These are phyloP conservation scores for Eubucco bourcierii DNA, from an alignment of 2,113 vertebrate genomes.

Conservation along the genomic window DNA sequence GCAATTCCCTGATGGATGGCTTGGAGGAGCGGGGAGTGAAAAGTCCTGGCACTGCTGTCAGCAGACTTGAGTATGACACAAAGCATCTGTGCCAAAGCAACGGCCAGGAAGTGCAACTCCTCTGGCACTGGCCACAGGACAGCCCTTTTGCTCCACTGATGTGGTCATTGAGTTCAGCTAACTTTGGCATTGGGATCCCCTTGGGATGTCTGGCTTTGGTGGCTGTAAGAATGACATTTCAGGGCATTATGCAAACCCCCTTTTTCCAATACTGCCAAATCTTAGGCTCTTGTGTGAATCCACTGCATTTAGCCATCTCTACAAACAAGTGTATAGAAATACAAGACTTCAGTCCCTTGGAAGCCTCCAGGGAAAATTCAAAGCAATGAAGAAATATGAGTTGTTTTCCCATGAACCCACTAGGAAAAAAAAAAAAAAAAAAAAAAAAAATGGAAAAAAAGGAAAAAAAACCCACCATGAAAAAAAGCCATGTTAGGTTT, in stretches of 20 bases:
- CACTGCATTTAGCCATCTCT: neutral
- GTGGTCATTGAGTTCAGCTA: neutral
- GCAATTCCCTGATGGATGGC: neutral
- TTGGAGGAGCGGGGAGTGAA: neutral
- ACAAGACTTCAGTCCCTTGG: neutral
- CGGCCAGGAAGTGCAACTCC: neutral
- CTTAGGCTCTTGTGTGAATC: constrained; percentile 14
- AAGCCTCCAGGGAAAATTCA: constrained; percentile 57
- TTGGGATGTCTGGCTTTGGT: neutral
- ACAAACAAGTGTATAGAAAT: constrained; percentile 45
- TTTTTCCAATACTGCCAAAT: neutral
- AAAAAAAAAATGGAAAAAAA: neutral
- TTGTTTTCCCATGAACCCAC: constrained; percentile 17
- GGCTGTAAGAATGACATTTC: neutral
- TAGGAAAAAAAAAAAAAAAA: neutral
- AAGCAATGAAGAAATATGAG: constrained; percentile 57
- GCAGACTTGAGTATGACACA: neutral
- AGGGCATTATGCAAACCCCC: neutral
- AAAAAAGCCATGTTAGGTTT: constrained; percentile 21
- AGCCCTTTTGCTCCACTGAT: neutral
- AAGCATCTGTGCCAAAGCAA: constrained; percentile 2
- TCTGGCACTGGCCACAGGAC: accelerated
- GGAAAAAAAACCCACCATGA: neutral
- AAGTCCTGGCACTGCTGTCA: neutral
- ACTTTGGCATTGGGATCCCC: neutral